Conservation (phyloP, 2,888 invertebrate species). For the Aphidoletes aphidimyza region DNA sequence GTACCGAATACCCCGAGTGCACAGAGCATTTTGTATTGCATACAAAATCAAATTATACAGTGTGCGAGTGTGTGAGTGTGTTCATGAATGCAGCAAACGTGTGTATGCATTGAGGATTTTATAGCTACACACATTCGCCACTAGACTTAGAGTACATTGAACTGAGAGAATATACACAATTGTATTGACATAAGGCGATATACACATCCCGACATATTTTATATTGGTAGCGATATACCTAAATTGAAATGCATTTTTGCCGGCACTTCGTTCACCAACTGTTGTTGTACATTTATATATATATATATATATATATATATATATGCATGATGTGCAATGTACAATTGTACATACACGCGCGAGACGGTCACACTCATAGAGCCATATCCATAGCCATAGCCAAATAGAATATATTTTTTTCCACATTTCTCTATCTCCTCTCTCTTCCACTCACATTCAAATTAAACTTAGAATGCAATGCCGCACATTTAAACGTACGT, state of each 20-base stretch:
- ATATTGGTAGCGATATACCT: conserved; percentile 1
- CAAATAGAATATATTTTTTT: not conserved
- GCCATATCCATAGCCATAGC: no score
- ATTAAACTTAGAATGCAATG: not conserved
- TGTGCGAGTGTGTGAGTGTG: not conserved
- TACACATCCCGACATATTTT: conserved; percentile 39
- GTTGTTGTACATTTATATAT: no score
- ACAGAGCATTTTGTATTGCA: not conserved
- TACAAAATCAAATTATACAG: not conserved
- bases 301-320: no score
- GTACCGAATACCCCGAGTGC: not conserved
- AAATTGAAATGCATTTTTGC: conserved; percentile 35
- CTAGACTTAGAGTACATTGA: conserved; percentile 49
- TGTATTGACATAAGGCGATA: conserved; percentile 12
- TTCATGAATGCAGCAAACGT: no score
- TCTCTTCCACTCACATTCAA: not conserved
- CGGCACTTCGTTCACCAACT: conserved; percentile 28
- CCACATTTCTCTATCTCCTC: not conserved
- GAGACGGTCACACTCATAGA: not conserved
- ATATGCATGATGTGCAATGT: not conserved
- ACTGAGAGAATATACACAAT: conserved; percentile 23
- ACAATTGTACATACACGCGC: not conserved
- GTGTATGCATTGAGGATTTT: not conserved
- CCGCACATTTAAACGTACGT: not conserved
- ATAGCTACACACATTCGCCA: not conserved